Percentiles rank a stretch among this genome's conserved stretches.
These are phyloP conservation scores for Pteropus rufus DNA, from an alignment of 2,797 vertebrate species.

Conservation along the genomic window DNA sequence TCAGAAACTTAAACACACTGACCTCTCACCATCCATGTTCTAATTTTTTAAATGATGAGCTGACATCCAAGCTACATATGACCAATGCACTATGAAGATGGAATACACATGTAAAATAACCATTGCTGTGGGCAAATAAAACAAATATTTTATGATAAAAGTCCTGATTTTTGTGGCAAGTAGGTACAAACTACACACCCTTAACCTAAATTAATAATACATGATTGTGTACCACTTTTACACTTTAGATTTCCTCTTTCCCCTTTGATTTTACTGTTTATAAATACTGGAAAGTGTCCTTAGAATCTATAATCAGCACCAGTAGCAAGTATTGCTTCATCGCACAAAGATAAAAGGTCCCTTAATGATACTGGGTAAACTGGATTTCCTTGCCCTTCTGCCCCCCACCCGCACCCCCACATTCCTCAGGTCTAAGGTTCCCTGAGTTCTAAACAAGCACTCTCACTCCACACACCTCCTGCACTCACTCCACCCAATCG, in stretches of 20 bases:
- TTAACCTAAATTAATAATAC: neutral
- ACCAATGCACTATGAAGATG: neutral
- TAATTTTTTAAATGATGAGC: neutral
- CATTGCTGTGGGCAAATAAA: neutral
- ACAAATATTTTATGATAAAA: neutral
- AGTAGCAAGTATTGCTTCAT: neutral
- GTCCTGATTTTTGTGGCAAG: neutral
- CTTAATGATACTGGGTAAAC: neutral
- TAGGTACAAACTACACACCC: neutral
- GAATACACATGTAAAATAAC: neutral
- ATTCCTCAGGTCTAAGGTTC: neutral
- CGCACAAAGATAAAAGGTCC: neutral
- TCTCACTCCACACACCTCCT: neutral
- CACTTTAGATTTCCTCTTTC: neutral
- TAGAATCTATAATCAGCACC: neutral
- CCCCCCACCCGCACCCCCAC: neutral
- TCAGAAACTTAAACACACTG: conserved; percentile 26
- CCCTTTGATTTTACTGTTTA: neutral
- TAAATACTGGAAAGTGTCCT: neutral
- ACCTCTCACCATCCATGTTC: neutral
- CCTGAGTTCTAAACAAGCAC: neutral
- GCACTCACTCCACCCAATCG: neutral
- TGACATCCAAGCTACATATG: neutral
- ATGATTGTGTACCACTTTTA: neutral
- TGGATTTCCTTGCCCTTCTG: neutral